Base-by-base conservation (phyloP, 92 coral and sea anemone species). In the Zoanthus sociatus region DNA sequence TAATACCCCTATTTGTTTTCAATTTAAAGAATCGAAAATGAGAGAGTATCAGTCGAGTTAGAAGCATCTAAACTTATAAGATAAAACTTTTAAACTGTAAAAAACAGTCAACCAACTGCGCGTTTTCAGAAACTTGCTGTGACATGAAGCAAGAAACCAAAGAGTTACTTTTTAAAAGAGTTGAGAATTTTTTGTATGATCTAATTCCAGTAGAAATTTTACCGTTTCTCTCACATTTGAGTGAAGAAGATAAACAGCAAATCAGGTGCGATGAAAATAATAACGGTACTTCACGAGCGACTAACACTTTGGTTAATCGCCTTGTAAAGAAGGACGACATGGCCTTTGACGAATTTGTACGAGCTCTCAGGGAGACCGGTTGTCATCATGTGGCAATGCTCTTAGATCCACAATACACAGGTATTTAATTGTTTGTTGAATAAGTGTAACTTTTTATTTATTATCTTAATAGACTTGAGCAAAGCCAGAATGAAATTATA, bases 281-380 rank as follows among this genome's bases (percentile, higher is more conserved):
- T 77, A 10, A 86, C 14, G 99, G 99, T 2, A 87, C 90, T 12
- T 77, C 84, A 6, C 54, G 82, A 48, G 99, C 99, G 2, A 93
- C 95, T 4, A 50, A 44, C 16, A 83, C 61, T n/a, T 88, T 96
- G 21, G 91, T 96, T 11, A 88, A 86, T 11, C 94, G 99, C 9
- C 77, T 96, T 3, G 67, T 79, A 21, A 45, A 15, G 37, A 87
- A 92, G 81, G 92, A 96, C 0, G 81, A 87, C 20, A 79, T 66
- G 17, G 99, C 94, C 0, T 93, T 96, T 73, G 64, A 84, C 26
- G 45, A 83, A 7, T 95, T 96, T 72, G 96, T 96, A 1, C 81
- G 87, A 56, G 99, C 98, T 48, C 89, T 96, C 33, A 87, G 98
- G n/a, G 75, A 82, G 46, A 90, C 94, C 37, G 99, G 99, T 6